Percentiles rank a stretch among this genome's conserved stretches.
Evolutionary conservation across 2,113 vertebrate species (phyloP).

Genomic region (Theristicus caerulescens): DNA sequence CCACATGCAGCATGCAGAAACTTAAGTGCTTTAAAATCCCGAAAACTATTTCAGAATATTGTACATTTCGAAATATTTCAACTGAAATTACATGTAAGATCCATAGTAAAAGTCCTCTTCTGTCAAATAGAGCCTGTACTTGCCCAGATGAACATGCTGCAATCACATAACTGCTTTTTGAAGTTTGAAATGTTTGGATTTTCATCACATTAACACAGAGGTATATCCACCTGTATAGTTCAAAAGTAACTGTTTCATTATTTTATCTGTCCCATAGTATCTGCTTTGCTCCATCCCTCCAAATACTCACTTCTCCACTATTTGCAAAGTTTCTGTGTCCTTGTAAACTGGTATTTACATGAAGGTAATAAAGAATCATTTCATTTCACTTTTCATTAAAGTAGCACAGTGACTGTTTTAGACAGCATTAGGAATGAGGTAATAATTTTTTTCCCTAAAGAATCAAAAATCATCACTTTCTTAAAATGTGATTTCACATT

Average conservation of each 20-base stretch:
- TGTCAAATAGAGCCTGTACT: not conserved
- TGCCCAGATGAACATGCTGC: not conserved
- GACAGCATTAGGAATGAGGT: not conserved
- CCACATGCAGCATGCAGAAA: rapidly evolving
- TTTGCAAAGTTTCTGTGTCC: not conserved
- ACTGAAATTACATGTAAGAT: not conserved
- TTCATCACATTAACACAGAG: not conserved
- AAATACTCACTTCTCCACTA: not conserved
- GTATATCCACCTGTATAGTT: not conserved
- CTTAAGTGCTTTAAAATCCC: not conserved
- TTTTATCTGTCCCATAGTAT: not conserved
- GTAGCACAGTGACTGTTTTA: not conserved
- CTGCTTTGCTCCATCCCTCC: not conserved
- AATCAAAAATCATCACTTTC: not conserved
- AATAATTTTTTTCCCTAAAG: not conserved
- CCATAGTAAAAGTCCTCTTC: not conserved
- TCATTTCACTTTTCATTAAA: no score
- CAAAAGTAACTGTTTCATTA: not conserved
- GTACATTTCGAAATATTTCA: not conserved
- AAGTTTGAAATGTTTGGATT: not conserved
- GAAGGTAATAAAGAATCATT: not conserved
- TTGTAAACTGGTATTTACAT: not conserved
- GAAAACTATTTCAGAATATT: not conserved
- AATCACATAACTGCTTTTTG: rapidly evolving
- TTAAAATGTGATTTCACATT: not conserved